Conservation (phyloP, 1,140 invertebrate genomes). For the Manduca sexta region DNA sequence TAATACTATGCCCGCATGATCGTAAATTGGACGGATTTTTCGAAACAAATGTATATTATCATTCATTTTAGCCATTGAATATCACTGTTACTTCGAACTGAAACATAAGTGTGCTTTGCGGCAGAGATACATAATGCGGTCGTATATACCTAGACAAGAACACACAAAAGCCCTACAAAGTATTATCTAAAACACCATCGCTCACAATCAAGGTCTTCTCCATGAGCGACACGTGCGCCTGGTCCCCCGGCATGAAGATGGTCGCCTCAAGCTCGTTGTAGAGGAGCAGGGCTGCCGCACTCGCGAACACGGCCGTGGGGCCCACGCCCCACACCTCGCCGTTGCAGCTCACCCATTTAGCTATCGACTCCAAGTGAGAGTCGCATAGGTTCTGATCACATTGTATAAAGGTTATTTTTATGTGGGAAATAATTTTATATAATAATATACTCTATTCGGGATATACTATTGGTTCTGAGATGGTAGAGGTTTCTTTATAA, state of each 20-base stretch:
- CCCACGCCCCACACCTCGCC: slow-evolving; percentile 63
- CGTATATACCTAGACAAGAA: too few relatives aligned
- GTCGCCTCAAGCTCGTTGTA: slow-evolving; percentile 59
- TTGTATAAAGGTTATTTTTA: not conserved
- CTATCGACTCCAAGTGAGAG: slow-evolving; percentile 35
- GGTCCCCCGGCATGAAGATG: slow-evolving; percentile 40
- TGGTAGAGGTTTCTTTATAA: too few relatives aligned
- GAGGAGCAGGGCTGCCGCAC: slow-evolving; percentile 58
- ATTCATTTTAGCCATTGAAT: too few relatives aligned
- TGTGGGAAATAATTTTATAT: not conserved
- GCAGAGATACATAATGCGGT: too few relatives aligned
- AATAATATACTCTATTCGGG: not conserved
- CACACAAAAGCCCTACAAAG: too few relatives aligned
- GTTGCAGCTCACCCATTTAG: slow-evolving; percentile 65
- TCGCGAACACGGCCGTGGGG: slow-evolving; percentile 58
- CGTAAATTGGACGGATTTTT: too few relatives aligned
- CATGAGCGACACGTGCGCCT: slow-evolving; percentile 33
- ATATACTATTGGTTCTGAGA: too few relatives aligned
- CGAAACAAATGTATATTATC: too few relatives aligned
- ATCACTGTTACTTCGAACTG: too few relatives aligned
- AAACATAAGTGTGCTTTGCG: not conserved
- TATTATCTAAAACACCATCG: too few relatives aligned
- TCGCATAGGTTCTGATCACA: slow-evolving; percentile 39
- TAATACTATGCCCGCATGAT: too few relatives aligned
- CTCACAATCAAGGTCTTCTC: slow-evolving; percentile 36